These are phyloP conservation scores for Cremastinae sp. DNA, from an alignment of 2,888 invertebrate species.

Conservation along the genomic window DNA sequence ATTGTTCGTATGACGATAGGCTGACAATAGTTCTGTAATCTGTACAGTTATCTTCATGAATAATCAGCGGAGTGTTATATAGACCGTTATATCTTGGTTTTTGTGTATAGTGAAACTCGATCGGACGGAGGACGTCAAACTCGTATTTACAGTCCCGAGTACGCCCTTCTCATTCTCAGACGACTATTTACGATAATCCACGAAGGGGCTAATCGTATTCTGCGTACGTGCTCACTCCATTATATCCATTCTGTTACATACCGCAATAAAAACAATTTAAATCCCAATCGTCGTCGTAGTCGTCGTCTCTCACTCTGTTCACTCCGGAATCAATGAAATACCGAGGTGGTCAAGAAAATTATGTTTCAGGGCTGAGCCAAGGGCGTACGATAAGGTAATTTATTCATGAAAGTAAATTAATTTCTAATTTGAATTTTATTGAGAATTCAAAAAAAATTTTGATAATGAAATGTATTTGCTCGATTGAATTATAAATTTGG, in stretches of 20 bases:
- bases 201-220: conserved; percentile 35
- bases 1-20: conserved; percentile 14
- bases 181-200: no score
- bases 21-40: conserved; percentile 36
- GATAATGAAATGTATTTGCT: no score
- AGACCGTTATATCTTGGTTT: conserved; percentile 44
- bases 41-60: conserved; percentile 48
- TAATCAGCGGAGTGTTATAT: conserved; percentile 34
- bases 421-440: no score
- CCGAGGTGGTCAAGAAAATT: no score
- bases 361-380: no score
- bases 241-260: neutral
- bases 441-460: no score
- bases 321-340: no score
- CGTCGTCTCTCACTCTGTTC: no score
- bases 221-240: conserved; percentile 9
- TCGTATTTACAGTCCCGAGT: neutral
- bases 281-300: neutral
- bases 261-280: neutral
- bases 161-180: no score
- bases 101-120: conserved; percentile 17
- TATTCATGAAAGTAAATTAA: no score
- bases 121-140: neutral
- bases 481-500: no score
- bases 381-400: neutral